Conservation (phyloP, 2,113 vertebrate species). For the Bubalus kerabau region DNA sequence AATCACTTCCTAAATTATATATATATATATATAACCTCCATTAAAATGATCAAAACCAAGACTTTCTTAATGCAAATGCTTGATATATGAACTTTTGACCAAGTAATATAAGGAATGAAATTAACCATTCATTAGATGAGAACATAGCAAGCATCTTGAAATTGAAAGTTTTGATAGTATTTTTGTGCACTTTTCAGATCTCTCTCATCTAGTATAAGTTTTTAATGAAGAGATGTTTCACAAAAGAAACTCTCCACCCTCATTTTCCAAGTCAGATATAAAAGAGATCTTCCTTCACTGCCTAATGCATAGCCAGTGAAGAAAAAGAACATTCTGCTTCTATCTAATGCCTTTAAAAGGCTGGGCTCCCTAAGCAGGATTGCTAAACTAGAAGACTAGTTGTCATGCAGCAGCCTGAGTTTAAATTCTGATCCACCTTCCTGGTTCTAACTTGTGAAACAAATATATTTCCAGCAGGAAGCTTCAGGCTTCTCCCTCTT, state of each 20-base stretch:
- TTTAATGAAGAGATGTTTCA: slow-evolving; percentile 34
- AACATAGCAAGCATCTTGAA: slow-evolving; percentile 25
- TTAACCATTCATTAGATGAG: slow-evolving; percentile 13
- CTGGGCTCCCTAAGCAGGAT: slow-evolving; percentile 38
- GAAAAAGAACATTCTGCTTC: slow-evolving; percentile 22
- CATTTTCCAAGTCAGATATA: not conserved
- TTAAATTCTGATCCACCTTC: not conserved
- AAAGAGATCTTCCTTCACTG: slow-evolving; percentile 5
- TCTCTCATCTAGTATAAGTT: slow-evolving; percentile 7
- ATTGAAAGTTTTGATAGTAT: slow-evolving; percentile 7
- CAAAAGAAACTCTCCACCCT: not conserved
- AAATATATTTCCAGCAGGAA: not conserved
- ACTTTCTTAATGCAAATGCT: not conserved
- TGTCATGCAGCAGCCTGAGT: slow-evolving; percentile 8
- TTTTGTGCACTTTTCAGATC: not conserved
- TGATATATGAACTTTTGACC: not conserved
- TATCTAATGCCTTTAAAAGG: slow-evolving; percentile 45
- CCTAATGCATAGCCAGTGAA: slow-evolving; percentile 35
- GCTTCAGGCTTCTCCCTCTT: not conserved
- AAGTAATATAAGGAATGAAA: not conserved
- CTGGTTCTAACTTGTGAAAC: not conserved
- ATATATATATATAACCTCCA: not conserved
- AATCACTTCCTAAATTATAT: not conserved
- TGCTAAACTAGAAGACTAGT: slow-evolving; percentile 47
- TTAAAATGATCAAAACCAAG: slow-evolving; percentile 15